Evolutionary conservation across 2,113 vertebrate genomes (phyloP), one percentile per base, ranked within the genome.

Genomic region (Takifugu bimaculatus): DNA sequence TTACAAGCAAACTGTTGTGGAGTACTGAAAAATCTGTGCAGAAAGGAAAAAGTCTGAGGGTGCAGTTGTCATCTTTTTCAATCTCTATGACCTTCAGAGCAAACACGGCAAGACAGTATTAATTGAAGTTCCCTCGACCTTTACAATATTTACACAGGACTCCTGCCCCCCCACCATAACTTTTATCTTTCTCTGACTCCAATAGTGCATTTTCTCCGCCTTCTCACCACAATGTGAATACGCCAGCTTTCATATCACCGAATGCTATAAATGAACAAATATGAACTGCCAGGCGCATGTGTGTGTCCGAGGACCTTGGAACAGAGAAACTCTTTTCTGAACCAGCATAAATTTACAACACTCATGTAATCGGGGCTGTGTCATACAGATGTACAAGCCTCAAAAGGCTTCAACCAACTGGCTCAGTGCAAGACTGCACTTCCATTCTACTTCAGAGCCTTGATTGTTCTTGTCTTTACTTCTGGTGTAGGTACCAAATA

Each of bases 31-130:
- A 60, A 45, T 54, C 7, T 1, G 13, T 9, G 27, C 4, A 2
- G 13, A 13, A 15, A 48, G 47, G 50, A 52, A 79, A 68, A 54
- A n/a, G 32, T 61, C 6, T n/a, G 47, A 50, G 47, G 67, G 69
- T 68, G 71, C 55, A 69, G 55, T 76, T 87, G 80, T 74, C 76
- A 66, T 69, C 45, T 47, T 44, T 65, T 60, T 82, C 66, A 62
- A 77, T 83, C 78, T 83, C 50, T 65, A 39, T 78, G 84, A 89
- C 88, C 88, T 90, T 88, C 79, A 76, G 28, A 50, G 82, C 73
- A 60, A 79, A 63, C 66, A 49, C 69, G 71, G 72, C 68, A 42
- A 10, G 72, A 51, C 25, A 49, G 49, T 55, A 75, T 70, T 61
- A 80, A 72, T 75, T 81, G 65, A 62, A 65, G 85, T 58, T 62